Evolutionary conservation across 2,797 vertebrate species (phyloP).

Genomic region (Mionectes olivaceus): DNA sequence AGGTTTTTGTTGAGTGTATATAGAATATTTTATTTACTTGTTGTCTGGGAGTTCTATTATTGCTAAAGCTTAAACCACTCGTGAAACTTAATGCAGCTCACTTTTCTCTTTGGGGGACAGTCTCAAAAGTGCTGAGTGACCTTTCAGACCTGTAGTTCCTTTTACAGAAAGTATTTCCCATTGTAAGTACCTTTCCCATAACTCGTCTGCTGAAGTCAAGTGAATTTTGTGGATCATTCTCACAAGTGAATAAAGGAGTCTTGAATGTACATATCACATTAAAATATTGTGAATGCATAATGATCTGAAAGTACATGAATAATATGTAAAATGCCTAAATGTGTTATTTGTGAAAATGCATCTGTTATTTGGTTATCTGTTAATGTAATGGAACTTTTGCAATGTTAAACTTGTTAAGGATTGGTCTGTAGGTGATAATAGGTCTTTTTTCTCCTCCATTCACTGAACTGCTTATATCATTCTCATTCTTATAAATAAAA

Average conservation of each 20-base stretch:
- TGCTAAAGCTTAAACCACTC: constrained; percentile 47
- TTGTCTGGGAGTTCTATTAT: constrained; percentile 53
- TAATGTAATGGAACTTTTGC: constrained; percentile 41
- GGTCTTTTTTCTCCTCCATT: constrained; percentile 35
- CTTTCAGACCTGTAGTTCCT: constrained; percentile 18
- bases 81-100: constrained; percentile 32
- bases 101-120: constrained; percentile 5
- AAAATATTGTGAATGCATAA: constrained; percentile 34
- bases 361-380: constrained; percentile 26
- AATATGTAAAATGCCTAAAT: constrained; percentile 32
- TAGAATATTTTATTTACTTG: constrained; percentile 2
- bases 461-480: constrained; percentile 56
- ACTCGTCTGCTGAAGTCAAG: constrained; percentile 9
- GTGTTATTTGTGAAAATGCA: constrained; percentile 61
- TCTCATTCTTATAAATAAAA: constrained; percentile 50
- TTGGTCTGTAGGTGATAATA: constrained; percentile 49
- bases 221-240: constrained; percentile 33
- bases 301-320: constrained; percentile 8
- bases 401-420: constrained; percentile 51
- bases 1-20: constrained; percentile 29
- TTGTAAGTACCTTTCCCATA: constrained; percentile 13
- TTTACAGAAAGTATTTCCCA: constrained; percentile 38
- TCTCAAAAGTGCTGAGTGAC: neutral
- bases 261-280: constrained; percentile 26
- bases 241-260: constrained; percentile 49